phyloP scores from a whole-genome alignment of 1,140 invertebrate species.

The Tetramorium parvispinum region DNA sequence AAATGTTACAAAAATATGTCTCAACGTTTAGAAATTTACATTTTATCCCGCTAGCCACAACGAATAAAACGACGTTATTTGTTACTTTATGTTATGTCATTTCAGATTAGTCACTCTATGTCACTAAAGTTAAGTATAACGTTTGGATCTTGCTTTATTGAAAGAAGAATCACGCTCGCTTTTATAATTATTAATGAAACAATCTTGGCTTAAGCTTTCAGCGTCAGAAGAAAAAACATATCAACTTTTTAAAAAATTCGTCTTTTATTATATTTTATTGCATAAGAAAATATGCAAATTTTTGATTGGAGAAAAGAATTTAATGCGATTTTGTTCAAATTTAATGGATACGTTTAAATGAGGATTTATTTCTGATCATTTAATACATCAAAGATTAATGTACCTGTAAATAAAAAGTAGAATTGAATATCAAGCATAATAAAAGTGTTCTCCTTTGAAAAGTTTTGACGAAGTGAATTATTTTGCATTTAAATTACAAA shows the following conservation, averaged over 20 bases:
- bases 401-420: not conserved
- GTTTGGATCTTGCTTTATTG: not conserved
- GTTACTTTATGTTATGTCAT: too few species aligned
- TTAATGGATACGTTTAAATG: not conserved
- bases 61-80: not conserved
- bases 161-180: not conserved
- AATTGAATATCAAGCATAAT: not conserved
- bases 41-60: not conserved
- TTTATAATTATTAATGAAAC: slow-evolving; percentile 16
- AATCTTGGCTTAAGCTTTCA: not conserved
- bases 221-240: not conserved
- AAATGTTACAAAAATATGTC: not conserved
- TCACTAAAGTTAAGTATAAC: not conserved
- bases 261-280: not conserved
- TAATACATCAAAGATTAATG: not conserved
- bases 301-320: not conserved
- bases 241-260: not conserved
- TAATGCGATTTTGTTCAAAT: not conserved
- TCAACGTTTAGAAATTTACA: not conserved
- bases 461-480: not conserved
- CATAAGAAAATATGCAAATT: not conserved
- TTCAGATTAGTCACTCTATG: not conserved
- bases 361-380: slow-evolving; percentile 7
- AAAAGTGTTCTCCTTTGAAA: not conserved
- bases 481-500: not conserved